A percentile compares a stretch with the other conserved stretches of the same genome.
Evolutionary conservation across 2,797 vertebrate genomes (phyloP).

Genomic region (Cercopithecus neglectus): DNA sequence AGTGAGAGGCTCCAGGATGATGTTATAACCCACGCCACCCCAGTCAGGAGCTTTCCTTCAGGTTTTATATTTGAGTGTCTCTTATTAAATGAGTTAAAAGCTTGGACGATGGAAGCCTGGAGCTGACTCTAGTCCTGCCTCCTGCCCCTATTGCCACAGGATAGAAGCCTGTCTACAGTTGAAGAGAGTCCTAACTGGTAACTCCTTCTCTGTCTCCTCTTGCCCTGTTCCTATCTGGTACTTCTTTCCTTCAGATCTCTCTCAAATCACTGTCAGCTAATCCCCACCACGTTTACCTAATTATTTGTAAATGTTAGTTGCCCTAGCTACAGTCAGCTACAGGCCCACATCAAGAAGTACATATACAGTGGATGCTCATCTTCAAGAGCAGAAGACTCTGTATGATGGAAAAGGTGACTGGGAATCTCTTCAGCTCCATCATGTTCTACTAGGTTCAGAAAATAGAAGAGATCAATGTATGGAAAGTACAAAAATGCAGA

Average conservation of each 20-base stretch:
- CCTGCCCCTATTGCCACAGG: too few species aligned
- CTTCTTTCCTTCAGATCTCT: not conserved
- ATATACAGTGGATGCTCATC: not conserved
- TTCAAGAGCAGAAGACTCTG: not conserved
- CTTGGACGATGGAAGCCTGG: not conserved
- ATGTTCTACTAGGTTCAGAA: not conserved
- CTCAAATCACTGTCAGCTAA: not conserved
- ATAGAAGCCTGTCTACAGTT: too few species aligned
- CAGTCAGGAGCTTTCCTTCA: not conserved
- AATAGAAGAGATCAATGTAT: not conserved
- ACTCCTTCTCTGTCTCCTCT: not conserved
- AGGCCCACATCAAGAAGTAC: not conserved
- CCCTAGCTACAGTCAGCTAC: not conserved
- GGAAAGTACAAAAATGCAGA: not conserved
- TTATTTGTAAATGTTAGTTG: not conserved
- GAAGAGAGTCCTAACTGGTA: not conserved
- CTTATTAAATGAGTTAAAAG: not conserved
- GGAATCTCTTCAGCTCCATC: not conserved
- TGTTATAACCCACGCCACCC: not conserved
- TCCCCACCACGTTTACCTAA: not conserved
- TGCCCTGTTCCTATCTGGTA: not conserved
- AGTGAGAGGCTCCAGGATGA: not conserved
- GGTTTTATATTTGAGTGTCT: not conserved
- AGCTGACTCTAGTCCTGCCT: not conserved
- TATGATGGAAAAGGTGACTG: not conserved